Evolutionary conservation across 2,113 vertebrate genomes (phyloP).

Genomic region (Semnornis frantzii): DNA sequence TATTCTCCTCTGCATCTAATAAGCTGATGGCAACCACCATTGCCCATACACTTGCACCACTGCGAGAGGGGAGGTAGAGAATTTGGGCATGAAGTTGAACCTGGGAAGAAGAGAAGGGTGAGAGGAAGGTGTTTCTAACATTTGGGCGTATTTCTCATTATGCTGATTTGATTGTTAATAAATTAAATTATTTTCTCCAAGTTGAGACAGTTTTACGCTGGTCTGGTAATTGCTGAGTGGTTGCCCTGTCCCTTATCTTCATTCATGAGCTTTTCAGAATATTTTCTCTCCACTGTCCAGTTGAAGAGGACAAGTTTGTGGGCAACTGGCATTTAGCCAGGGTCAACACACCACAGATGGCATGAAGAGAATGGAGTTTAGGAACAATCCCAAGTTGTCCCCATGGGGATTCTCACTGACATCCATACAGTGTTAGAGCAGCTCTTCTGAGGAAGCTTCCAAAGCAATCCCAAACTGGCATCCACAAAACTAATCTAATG

Average conservation of each 20-base stretch:
- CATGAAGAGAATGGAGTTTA: neutral
- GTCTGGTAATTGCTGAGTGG: neutral
- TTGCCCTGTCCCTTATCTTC: neutral
- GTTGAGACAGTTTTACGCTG: neutral
- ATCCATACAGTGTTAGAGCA: neutral
- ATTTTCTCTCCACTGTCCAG: neutral
- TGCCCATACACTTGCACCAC: accelerated
- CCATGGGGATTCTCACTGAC: neutral
- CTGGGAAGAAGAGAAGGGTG: neutral
- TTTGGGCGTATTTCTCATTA: neutral
- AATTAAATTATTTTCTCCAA: neutral
- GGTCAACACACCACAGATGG: neutral
- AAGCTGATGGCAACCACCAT: neutral
- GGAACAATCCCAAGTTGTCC: neutral
- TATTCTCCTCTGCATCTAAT: no score
- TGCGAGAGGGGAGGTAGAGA: neutral
- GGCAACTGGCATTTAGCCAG: neutral
- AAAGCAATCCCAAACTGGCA: neutral
- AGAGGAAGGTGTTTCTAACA: neutral
- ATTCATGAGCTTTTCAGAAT: neutral
- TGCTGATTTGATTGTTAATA: neutral
- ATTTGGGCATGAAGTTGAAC: neutral
- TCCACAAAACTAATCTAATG: neutral
- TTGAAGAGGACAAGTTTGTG: neutral
- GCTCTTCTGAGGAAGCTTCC: neutral